phyloP scores from a whole-genome alignment of 2,113 vertebrate species.

The Rostratula benghalensis region DNA sequence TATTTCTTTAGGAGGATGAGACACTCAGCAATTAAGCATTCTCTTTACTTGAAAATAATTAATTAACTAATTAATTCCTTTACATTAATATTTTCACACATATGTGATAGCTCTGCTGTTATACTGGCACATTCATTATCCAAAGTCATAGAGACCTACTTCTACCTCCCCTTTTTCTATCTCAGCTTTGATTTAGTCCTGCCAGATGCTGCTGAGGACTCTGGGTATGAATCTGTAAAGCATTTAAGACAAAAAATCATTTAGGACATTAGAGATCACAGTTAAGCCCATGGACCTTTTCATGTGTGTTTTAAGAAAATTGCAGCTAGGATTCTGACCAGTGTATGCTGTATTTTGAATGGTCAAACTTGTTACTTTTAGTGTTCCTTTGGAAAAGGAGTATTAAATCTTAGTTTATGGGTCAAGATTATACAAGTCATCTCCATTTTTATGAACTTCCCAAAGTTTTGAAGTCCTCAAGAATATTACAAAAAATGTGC shows the following conservation, averaged over 20 bases:
- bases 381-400: background rate
- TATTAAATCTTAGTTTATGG: background rate
- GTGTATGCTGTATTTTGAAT: background rate
- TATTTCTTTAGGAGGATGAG: background rate
- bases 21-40: background rate
- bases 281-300: background rate
- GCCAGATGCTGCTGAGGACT: background rate
- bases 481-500: background rate
- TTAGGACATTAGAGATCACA: background rate
- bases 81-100: background rate
- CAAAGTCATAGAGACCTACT: background rate
- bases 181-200: background rate
- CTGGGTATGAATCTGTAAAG: background rate
- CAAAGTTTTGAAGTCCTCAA: background rate
- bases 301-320: background rate
- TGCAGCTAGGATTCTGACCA: background rate
- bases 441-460: background rate
- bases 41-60: background rate
- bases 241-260: background rate
- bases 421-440: background rate
- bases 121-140: background rate
- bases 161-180: background rate
- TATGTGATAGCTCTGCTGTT: background rate
- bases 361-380: background rate
- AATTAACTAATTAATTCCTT: background rate